phyloP scores from a whole-genome alignment of 2,888 invertebrate species.

The Idaea aversata region DNA sequence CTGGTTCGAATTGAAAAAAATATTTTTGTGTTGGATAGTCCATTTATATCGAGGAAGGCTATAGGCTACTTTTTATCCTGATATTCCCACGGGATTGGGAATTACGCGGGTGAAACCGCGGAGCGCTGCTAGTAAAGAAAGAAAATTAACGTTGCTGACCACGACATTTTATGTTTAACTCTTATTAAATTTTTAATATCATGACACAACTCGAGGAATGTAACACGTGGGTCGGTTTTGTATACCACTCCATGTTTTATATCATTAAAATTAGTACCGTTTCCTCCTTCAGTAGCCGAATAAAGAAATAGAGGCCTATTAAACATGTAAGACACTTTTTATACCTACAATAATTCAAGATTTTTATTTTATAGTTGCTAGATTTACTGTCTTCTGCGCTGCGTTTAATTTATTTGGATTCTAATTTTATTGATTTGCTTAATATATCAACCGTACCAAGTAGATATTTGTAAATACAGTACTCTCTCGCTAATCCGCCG shows the following conservation, averaged over 20 bases:
- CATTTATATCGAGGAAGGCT: no score
- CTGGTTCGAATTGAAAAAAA: no score
- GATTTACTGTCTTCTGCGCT: conserved; percentile 55
- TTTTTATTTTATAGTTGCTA: conserved; percentile 59
- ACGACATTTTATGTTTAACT: no score
- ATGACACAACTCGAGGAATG: conserved; percentile 22
- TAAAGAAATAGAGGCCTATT: conserved; percentile 60
- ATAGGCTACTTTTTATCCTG: no score
- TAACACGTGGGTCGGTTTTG: conserved; percentile 30
- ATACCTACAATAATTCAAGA: conserved; percentile 58
- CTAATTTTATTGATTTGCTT: conserved; percentile 61
- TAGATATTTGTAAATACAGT: background rate
- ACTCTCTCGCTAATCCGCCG: no score
- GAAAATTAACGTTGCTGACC: no score
- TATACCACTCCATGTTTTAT: conserved; percentile 46
- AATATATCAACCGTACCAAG: conserved; percentile 38
- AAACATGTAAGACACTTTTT: conserved; percentile 61
- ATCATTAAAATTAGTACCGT: conserved; percentile 48
- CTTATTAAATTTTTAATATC: conserved; percentile 19
- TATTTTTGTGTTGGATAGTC: no score
- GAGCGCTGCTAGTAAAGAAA: no score
- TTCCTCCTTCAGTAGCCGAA: conserved; percentile 60
- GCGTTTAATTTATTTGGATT: conserved; percentile 41
- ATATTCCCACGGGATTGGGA: no score
- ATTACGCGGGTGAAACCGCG: no score